These are phyloP conservation scores for Thalassarche chlororhynchos DNA, from an alignment of 2,113 vertebrate genomes.

Conservation along the genomic window DNA sequence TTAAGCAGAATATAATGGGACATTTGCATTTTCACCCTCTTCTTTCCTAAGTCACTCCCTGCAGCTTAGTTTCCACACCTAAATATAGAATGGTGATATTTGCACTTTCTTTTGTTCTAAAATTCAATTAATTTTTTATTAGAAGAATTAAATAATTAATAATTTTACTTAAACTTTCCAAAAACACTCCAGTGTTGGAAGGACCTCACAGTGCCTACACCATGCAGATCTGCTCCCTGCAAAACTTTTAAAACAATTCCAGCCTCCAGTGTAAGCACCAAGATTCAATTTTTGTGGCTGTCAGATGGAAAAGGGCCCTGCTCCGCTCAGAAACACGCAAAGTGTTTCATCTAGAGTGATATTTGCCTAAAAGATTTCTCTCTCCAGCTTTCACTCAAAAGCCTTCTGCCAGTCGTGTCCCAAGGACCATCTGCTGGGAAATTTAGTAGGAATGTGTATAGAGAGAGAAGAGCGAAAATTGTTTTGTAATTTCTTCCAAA, in stretches of 20 bases:
- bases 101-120: constrained; percentile 43
- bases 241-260: constrained; percentile 19
- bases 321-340: background rate
- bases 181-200: background rate
- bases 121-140: constrained; percentile 51
- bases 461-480: background rate
- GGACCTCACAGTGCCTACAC: background rate
- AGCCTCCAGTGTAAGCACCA: background rate
- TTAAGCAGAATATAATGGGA: background rate
- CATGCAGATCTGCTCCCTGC: background rate
- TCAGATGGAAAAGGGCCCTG: background rate
- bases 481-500: background rate
- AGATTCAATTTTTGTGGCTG: constrained; percentile 1
- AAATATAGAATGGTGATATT: constrained; percentile 26
- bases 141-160: constrained; percentile 49
- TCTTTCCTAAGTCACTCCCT: background rate
- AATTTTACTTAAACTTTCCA: constrained; percentile 3
- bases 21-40: background rate
- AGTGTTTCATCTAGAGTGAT: constrained; percentile 39
- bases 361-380: constrained; percentile 59
- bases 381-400: background rate
- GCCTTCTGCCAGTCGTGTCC: background rate
- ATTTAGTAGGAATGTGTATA: background rate
- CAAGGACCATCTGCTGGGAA: constrained; percentile 22
- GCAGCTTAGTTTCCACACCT: background rate